phyloP scores from a whole-genome alignment of 1,140 invertebrate genomes.

The Brachionus rotundiformis region DNA sequence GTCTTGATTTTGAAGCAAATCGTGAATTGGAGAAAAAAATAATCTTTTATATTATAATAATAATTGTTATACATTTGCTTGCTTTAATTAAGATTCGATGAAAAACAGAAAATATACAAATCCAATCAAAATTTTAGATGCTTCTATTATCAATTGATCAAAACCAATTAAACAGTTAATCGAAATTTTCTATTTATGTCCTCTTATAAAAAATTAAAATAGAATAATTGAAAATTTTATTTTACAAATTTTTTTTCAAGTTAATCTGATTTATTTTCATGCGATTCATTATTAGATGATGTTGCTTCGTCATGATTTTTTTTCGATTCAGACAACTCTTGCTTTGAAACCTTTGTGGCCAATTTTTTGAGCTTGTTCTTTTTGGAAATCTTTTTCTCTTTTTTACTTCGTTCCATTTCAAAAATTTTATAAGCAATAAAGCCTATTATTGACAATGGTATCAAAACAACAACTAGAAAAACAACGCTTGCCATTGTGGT shows the following conservation, averaged over 20 bases:
- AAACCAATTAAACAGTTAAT: too few relatives aligned
- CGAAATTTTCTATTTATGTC: too few relatives aligned
- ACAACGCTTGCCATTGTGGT: neutral
- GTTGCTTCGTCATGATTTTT: neutral
- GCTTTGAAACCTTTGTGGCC: neutral
- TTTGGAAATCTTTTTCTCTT: neutral
- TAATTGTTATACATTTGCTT: too few relatives aligned
- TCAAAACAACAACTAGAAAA: neutral
- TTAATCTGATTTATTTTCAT: neutral
- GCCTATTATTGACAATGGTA: constrained; percentile 38
- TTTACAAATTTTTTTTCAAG: neutral
- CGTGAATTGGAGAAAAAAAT: too few relatives aligned
- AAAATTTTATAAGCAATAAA: constrained; percentile 31
- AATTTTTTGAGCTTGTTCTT: constrained; percentile 33
- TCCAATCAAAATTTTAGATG: too few relatives aligned
- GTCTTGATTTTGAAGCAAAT: too few relatives aligned
- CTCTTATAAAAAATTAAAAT: too few relatives aligned
- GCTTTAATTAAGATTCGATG: too few relatives aligned
- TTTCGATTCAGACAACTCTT: neutral
- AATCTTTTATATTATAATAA: too few relatives aligned
- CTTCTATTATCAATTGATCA: too few relatives aligned
- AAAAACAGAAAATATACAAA: too few relatives aligned
- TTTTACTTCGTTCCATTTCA: constrained; percentile 23
- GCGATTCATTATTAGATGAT: neutral
- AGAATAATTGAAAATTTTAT: neutral